phyloP scores from a whole-genome alignment of 2,888 invertebrate species.

The Blera fallax region DNA sequence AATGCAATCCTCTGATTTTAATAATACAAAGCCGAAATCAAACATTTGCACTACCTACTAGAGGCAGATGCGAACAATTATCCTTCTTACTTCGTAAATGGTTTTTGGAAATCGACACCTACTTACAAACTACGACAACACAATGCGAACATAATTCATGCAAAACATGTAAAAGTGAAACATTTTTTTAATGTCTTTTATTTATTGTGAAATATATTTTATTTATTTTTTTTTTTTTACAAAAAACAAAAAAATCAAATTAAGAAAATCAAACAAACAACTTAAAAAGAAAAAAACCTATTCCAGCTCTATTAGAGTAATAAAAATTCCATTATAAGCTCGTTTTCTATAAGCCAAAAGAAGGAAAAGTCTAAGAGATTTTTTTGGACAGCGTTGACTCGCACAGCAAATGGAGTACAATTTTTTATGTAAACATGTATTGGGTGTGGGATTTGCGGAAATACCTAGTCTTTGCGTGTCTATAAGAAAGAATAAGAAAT shows the following conservation, averaged over 20 bases:
- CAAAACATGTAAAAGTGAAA: constrained; percentile 17
- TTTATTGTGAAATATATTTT: constrained; percentile 41
- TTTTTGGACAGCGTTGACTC: constrained; percentile 56
- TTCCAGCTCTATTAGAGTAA: not conserved
- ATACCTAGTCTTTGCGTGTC: constrained; percentile 69
- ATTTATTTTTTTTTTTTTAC: constrained; percentile 62
- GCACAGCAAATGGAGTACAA: constrained; percentile 61
- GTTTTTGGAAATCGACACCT: too few relatives aligned
- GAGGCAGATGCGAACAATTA: too few relatives aligned
- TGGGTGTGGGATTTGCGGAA: constrained; percentile 58
- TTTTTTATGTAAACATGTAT: constrained; percentile 33
- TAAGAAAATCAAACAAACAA: constrained; percentile 46
- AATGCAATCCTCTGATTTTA: too few relatives aligned
- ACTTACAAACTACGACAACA: too few relatives aligned
- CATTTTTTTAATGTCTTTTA: constrained; percentile 49
- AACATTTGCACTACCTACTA: too few relatives aligned
- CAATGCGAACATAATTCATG: too few relatives aligned
- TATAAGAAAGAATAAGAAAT: constrained; percentile 56
- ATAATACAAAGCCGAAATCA: too few relatives aligned
- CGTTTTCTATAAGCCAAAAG: constrained; percentile 35
- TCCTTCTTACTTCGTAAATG: too few relatives aligned
- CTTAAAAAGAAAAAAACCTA: constrained; percentile 12
- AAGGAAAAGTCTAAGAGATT: constrained; percentile 10
- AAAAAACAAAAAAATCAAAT: constrained; percentile 55
- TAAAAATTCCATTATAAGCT: constrained; percentile 39